Percentiles rank a stretch among this genome's conserved stretches.
Evolutionary conservation across 2,888 invertebrate genomes (phyloP).

Genomic region (Quadroppia sp.): DNA sequence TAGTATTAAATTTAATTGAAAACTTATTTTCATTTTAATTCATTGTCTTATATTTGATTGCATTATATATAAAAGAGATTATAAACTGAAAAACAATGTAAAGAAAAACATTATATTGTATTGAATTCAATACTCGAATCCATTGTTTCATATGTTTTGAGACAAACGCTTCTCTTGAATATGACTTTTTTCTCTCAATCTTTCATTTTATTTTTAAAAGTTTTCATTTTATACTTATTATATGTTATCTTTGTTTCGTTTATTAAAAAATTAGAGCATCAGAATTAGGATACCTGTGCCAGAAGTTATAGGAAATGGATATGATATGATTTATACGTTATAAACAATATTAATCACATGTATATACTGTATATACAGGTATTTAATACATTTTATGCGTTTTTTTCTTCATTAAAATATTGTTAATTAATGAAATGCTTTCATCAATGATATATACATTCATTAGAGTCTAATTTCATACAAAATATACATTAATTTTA

Average conservation of each 20-base stretch:
- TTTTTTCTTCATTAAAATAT: too few relatives aligned
- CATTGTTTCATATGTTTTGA: not conserved
- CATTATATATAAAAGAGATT: not conserved
- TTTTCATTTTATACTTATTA: too few relatives aligned
- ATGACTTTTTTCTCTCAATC: too few relatives aligned
- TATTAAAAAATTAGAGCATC: slow-evolving; percentile 1
- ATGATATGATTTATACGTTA: not conserved
- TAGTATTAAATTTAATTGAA: too few relatives aligned
- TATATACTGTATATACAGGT: not conserved
- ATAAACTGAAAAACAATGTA: not conserved
- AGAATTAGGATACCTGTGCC: slow-evolving; percentile 21
- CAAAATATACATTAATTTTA: too few relatives aligned
- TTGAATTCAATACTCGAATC: not conserved
- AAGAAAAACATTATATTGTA: not conserved
- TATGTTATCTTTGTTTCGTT: not conserved
- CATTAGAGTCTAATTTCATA: too few relatives aligned
- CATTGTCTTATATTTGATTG: not conserved
- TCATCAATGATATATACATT: too few relatives aligned
- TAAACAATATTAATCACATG: not conserved
- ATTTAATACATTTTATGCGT: too few relatives aligned
- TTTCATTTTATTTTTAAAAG: too few relatives aligned
- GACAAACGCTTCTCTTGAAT: not conserved
- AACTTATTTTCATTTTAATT: not conserved
- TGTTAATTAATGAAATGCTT: too few relatives aligned
- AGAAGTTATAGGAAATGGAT: not conserved